Percentiles rank a stretch among this genome's conserved stretches.
These are phyloP conservation scores for Diogma glabrata DNA, from an alignment of 2,888 invertebrate species.

Conservation along the genomic window DNA sequence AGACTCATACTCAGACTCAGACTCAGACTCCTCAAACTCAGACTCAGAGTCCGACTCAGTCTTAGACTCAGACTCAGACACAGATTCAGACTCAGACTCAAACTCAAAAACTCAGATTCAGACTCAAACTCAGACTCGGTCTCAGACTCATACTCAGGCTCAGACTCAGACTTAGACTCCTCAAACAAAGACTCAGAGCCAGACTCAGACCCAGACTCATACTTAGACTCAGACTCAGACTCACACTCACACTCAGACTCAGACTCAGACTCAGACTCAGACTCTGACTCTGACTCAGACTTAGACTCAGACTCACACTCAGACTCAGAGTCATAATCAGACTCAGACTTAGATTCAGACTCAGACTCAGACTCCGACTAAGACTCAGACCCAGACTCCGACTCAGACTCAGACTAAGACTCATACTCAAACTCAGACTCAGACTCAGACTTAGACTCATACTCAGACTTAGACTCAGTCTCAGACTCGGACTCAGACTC, in stretches of 20 bases:
- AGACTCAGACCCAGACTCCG: not conserved
- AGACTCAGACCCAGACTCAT: not conserved
- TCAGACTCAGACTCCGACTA: no score
- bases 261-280: not conserved
- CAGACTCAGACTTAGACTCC: not conserved
- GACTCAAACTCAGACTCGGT: not conserved
- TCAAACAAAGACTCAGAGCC: not conserved
- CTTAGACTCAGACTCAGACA: not conserved
- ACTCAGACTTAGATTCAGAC: not conserved
- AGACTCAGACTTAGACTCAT: no score
- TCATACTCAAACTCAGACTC: not conserved
- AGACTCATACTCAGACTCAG: no score
- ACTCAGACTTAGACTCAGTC: no score
- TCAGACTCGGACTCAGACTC: no score
- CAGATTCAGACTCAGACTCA: not conserved
- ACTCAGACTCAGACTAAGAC: not conserved
- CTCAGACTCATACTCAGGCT: not conserved
- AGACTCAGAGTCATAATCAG: not conserved
- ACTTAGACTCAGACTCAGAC: not conserved
- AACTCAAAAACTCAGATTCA: not conserved
- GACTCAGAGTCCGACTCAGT: not conserved
- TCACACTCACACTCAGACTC: not conserved
- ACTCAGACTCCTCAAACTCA: not conserved
- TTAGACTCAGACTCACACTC: not conserved
- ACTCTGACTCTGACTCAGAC: not conserved